Base-by-base conservation (phyloP, 2,888 invertebrate genomes). In the Spodoptera exigua region DNA sequence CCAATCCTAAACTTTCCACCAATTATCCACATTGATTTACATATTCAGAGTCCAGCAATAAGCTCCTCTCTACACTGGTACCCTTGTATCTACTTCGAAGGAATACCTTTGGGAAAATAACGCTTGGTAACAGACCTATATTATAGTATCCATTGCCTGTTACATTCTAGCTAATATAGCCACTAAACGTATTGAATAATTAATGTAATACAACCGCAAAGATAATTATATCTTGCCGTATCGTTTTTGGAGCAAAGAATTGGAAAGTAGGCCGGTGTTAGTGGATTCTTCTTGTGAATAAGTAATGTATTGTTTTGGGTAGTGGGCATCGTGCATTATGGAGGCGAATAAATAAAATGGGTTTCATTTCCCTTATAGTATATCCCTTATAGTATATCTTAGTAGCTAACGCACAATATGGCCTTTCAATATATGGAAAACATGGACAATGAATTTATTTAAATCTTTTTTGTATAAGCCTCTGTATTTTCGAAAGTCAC, bases 171-270 rank as follows among this genome's bases (percentile, higher is more conserved):
- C 70, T 76, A 81, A 73, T 70, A 74, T 34, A 68, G 47, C 83
- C 76, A 84, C 84, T 85, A 84, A 86, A 87, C 83, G 86, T 81
- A 81, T 83, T 88, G 85, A 89, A 88, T 89, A 87, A 87, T 86
- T 83, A 84, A 89, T 86, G 82, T 54, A 61, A 27, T 58, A 60
- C 70, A 74, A 73, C 76, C 75, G 58, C 62, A 58, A 64, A 76
- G 70, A 78, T 85, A 83, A 82, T 84, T 83, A 80, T 81, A 80
- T 79, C 61, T 72, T 59, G 49, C 59, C 32, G 54, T 57, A 66
- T 76, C 63, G 78, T 81, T 81, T 75, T 77, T 72, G 70, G 69
- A 63, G 74, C 53, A 63, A 54, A 62, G 60, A 66, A 67, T 70
- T 17, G 59, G 68, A 67, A 74, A 77, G 68, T 77, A 69, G 74